Base-by-base conservation (phyloP, 2,888 invertebrate species). In the Galeopsomyia nigrocyanea region DNA sequence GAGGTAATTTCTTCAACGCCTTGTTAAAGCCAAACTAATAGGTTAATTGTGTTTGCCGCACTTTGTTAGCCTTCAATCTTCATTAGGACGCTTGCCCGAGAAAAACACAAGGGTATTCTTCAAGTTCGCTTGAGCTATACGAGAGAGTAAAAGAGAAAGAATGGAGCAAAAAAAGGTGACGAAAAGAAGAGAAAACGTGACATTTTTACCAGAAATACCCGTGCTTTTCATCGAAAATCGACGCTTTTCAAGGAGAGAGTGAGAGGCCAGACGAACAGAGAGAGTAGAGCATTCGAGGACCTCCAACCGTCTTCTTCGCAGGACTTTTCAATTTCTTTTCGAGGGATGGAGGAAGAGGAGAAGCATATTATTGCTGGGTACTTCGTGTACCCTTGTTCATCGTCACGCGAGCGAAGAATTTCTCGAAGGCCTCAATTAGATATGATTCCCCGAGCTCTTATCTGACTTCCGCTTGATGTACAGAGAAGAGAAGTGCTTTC, bases 31-130 rank as follows among this genome's bases (percentile, higher is more conserved):
- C 10, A 71, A 75, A 75, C 68, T 72, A 73, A 26, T 50, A 74
- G 75, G 76, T 81, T 74, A 80, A 82, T 80, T 79, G 73, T 79
- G 77, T 80, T 79, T 81, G 78, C 79, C 77, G 77, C 73, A 74
- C 74, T 53, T 75, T 77, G 78, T 78, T 78, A 78, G 75, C 77
- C 76, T 77, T 80, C 76, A 74, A 80, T 80, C 79, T 81, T 80
- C 78, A 80, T 80, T 79, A 77, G 73, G 58, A 53, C 22, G 17
- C 31, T 58, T 46, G 5, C 58, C 65, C 53, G 68, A 57, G 65
- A 39, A 16, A 64, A 67, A 71, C 70, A 60, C 70, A 63, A 49
- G 65, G 49, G 69, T 68, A 63, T 7, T 51, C 21, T 51, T n/a
- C 51, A 21, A 21, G 14, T 21, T 63, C 17, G 9, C 26, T 13